Evolutionary conservation across 2,888 invertebrate species (phyloP), one percentile per base, ranked within the genome.

Genomic region (Sarcophaga caerulescens): DNA sequence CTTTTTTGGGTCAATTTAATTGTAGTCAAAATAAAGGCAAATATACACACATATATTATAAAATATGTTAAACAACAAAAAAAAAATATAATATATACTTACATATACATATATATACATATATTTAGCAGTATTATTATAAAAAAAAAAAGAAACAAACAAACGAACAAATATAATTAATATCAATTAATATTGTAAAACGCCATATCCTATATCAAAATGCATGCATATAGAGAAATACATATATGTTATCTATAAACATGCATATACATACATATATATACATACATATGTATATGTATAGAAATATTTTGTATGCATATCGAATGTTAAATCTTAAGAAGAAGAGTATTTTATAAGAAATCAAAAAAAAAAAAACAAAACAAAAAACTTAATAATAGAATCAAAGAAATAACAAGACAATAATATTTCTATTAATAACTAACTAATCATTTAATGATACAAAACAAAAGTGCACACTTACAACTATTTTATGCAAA

Each of bases 1-100:
- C 85, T 23, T 77, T 81, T 81, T 86, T 87, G 88, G 75, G 84
- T 86, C 87, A 87, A 81, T 79, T 88, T 88, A 83, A 81, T 80
- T 85, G 76, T 77, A 85, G 81, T 69, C 21, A 78, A 77, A 83
- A 80, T 65, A 79, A 68, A 79, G 81, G 78, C 12, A 81, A 84
- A 81, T 21, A 69, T 71, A 59, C 73, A 74, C 19, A 78, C 35
- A 44, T 35, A 71, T 35, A 35, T 35, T 35, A 35, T 35, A 35
- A 35, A 71, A 70, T 71, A 44, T 19, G 21, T 60, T 78, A 35
- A 47, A 75, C 63, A 57, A 80, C 78, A 77, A 81, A 71, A 70
- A 81, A 82, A 74, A 80, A 35, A 12, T 82, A 85, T 81, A 84
- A 66, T 17, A 60, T 77, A 71, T 35, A 35, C 35, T 35, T 81